phyloP scores from a whole-genome alignment of 1,140 invertebrate genomes.

The Rhagoletis pomonella region DNA sequence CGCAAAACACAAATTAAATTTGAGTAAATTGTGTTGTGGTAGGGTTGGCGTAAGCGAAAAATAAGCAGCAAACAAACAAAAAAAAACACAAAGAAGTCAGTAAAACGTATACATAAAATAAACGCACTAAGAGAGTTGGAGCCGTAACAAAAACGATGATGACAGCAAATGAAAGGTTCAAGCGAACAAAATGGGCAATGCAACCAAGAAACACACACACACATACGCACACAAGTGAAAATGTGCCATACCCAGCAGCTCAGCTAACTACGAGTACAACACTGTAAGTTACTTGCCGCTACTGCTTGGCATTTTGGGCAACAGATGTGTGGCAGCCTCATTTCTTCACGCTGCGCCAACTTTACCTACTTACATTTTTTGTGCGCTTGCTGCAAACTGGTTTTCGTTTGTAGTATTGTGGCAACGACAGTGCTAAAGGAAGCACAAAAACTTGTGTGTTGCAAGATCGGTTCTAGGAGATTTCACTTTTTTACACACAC shows the following conservation, averaged over 20 bases:
- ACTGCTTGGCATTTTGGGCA: constrained; percentile 9
- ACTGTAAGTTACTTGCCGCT: background rate
- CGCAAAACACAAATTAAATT: constrained; percentile 51
- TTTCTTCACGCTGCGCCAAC: background rate
- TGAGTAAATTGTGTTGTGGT: constrained; percentile 4
- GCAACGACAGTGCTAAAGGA: background rate
- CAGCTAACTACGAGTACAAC: background rate
- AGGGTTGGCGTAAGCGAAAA: background rate
- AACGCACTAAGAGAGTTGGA: constrained; percentile 11
- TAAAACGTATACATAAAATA: background rate
- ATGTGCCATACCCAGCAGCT: background rate
- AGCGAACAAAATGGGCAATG: constrained; percentile 20
- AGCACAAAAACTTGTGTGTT: constrained; percentile 48
- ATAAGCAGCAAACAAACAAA: background rate
- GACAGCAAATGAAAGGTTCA: constrained; percentile 37
- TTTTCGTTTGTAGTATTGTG: constrained; percentile 3
- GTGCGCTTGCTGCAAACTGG: constrained; percentile 6
- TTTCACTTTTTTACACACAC: constrained; percentile 44
- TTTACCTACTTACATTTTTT: background rate
- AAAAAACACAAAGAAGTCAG: background rate
- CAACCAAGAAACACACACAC: background rate
- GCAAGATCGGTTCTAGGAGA: constrained; percentile 47
- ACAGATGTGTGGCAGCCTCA: background rate
- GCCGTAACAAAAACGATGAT: constrained; percentile 53
- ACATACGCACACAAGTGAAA: background rate